These are phyloP conservation scores for Hemibagrus guttatus DNA, from an alignment of 2,797 vertebrate species.

Conservation along the genomic window DNA sequence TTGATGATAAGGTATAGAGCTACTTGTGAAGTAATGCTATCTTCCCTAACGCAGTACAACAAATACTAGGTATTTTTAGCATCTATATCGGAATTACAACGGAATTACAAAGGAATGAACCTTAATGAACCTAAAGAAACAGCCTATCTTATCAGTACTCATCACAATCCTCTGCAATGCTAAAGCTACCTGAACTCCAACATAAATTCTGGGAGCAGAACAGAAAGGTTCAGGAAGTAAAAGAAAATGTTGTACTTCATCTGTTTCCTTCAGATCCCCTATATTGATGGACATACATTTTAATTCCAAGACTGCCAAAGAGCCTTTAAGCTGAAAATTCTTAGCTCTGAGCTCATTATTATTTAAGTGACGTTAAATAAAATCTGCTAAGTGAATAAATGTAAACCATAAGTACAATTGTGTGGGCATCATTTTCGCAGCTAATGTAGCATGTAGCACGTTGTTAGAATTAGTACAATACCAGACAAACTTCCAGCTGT, in stretches of 20 bases:
- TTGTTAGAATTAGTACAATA: background rate
- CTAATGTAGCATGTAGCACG: background rate
- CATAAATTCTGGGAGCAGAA: background rate
- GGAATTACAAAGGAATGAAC: too few relatives aligned
- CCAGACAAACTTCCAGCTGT: background rate
- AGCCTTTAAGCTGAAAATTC: background rate
- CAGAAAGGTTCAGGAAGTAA: background rate
- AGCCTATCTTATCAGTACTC: background rate
- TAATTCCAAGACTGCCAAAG: background rate
- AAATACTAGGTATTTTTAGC: background rate
- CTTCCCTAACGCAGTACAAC: background rate
- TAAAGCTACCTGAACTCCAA: background rate
- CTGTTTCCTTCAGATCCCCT: background rate
- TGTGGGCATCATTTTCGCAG: background rate
- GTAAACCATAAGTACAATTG: background rate
- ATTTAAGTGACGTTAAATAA: background rate
- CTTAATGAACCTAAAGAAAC: background rate
- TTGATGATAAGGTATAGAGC: background rate
- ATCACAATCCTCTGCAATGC: background rate
- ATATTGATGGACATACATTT: background rate
- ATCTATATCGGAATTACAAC: background rate
- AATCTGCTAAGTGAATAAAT: background rate
- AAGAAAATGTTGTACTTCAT: background rate
- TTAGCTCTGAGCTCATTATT: background rate
- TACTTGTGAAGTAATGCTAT: background rate